phyloP scores from a whole-genome alignment of 2,797 vertebrate species.

The Pogonophryne albipinna region DNA sequence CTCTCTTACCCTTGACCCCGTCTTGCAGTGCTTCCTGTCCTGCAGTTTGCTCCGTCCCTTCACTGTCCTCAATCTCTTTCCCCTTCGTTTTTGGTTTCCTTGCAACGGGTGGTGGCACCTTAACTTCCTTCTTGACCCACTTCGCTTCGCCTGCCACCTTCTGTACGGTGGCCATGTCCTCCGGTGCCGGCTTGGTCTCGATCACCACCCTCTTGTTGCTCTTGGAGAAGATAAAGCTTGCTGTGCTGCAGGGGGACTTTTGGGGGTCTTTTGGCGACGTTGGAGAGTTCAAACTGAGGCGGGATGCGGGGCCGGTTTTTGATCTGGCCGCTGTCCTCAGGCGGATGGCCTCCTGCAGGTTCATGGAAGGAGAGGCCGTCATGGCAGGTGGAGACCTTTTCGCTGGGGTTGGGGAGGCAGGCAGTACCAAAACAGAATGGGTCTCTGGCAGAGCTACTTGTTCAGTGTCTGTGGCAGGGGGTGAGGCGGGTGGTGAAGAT shows the following conservation, averaged over 20 bases:
- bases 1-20: conserved; percentile 67
- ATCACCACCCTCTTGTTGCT: conserved; percentile 88
- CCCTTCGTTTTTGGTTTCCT: conserved; percentile 87
- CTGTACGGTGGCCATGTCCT: conserved; percentile 82
- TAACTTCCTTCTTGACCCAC: conserved; percentile 78
- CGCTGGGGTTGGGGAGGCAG: conserved; percentile 62
- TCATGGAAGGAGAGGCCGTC: conserved; percentile 78
- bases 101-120: conserved; percentile 93
- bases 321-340: conserved; percentile 88
- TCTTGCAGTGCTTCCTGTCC: conserved; percentile 78
- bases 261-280: conserved; percentile 64
- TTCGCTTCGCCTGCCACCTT: conserved; percentile 71
- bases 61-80: conserved; percentile 64
- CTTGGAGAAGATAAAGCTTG: conserved; percentile 97
- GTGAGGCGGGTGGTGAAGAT: conserved; percentile 75
- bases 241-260: conserved; percentile 89
- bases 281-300: conserved; percentile 73
- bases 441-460: conserved; percentile 55
- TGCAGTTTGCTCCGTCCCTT: conserved; percentile 70
- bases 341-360: conserved; percentile 90
- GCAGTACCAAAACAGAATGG: conserved; percentile 33
- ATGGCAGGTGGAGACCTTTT: conserved; percentile 79
- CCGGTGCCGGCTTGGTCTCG: conserved; percentile 82
- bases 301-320: conserved; percentile 64
- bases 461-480: conserved; percentile 60